Conservation (phyloP, 2,888 invertebrate species). For the Mylabris sibirica region DNA sequence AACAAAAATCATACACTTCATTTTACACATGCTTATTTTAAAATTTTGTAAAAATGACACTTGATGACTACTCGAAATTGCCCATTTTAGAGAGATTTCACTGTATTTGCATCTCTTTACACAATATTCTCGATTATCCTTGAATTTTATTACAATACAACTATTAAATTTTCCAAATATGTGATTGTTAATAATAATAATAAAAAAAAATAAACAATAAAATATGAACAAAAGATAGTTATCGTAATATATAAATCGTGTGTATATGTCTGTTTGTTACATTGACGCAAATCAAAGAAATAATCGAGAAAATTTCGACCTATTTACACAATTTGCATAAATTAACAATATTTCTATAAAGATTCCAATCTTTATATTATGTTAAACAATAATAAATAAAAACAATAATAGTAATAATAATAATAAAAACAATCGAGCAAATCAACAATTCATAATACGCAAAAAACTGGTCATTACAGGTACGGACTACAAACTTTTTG, state of each 20-base stretch:
- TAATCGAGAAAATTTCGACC: background rate
- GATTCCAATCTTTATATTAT: background rate
- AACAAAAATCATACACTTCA: no score
- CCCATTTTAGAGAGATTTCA: no score
- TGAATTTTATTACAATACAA: background rate
- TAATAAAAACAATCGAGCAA: background rate
- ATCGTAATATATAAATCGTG: background rate
- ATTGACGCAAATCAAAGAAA: background rate
- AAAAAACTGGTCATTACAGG: conserved; percentile 1
- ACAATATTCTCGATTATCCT: background rate
- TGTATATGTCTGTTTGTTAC: background rate
- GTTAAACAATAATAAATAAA: background rate
- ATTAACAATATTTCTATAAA: background rate
- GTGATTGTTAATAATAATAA: background rate
- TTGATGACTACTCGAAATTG: no score
- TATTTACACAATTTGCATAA: conserved; percentile 5
- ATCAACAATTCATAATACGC: background rate
- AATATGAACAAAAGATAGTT: background rate
- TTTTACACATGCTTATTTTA: no score
- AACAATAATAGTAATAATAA: background rate
- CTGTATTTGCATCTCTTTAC: no score
- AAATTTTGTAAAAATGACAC: no score
- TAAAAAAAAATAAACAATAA: background rate
- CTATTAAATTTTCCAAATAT: background rate
- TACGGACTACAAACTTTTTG: no score